Conservation (phyloP, 2,113 vertebrate species). For the Dipodomys merriami region DNA sequence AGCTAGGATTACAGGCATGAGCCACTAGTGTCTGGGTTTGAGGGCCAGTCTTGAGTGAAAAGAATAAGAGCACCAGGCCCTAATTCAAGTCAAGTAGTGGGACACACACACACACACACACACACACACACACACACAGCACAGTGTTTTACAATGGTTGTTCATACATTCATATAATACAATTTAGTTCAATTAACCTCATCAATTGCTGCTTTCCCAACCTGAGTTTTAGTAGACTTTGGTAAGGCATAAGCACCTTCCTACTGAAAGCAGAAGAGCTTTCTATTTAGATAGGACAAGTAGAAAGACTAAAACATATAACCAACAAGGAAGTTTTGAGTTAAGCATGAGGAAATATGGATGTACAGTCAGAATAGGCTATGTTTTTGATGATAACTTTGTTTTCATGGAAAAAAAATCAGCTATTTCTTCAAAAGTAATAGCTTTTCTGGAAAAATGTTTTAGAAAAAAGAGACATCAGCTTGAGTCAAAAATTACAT, state of each 20-base stretch:
- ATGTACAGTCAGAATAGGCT: not conserved
- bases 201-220: no score
- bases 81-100: no score
- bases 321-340: not conserved
- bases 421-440: not conserved
- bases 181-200: no score
- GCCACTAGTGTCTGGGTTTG: no score
- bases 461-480: not conserved
- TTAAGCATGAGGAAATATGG: not conserved
- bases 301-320: not conserved
- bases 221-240: not conserved
- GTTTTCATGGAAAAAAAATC: not conserved
- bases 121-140: no score
- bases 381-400: not conserved
- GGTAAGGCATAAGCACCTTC: not conserved
- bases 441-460: constrained; percentile 4
- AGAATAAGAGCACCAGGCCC: no score
- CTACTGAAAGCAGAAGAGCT: not conserved
- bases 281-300: not conserved
- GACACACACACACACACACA: no score
- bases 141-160: no score
- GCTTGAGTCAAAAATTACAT: constrained; percentile 66
- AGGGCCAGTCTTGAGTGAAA: no score
- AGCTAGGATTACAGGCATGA: no score
- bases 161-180: no score